Evolutionary conservation across 2,113 vertebrate genomes (phyloP).

Genomic region (Cyanoramphus novaezelandiae): DNA sequence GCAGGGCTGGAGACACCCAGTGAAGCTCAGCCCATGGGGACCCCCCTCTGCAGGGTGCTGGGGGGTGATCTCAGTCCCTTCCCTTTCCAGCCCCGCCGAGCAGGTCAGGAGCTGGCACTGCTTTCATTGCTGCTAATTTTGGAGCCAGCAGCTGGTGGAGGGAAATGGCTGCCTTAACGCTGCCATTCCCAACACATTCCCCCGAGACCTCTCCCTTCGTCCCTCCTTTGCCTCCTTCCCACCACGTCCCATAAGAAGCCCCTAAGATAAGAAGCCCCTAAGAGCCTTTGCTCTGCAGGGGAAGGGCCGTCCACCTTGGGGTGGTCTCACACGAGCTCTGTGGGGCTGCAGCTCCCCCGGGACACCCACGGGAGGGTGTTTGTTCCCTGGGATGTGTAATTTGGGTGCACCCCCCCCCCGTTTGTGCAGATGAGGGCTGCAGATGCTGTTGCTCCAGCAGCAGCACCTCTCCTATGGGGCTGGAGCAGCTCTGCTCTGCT

Average conservation of each 20-base stretch:
- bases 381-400: rapidly evolving
- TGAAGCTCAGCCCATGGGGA: not conserved
- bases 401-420: not conserved
- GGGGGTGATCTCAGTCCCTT: rapidly evolving
- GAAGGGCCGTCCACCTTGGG: not conserved
- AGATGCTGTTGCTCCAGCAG: not conserved
- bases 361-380: not conserved
- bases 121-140: not conserved
- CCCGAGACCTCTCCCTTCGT: not conserved
- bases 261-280: not conserved
- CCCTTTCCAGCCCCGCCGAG: not conserved
- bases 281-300: not conserved
- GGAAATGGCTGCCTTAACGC: not conserved
- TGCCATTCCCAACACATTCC: not conserved
- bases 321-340: not conserved
- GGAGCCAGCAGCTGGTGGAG: not conserved
- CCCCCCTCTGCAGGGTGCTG: not conserved
- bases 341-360: not conserved
- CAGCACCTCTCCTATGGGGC: too few species aligned
- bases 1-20: rapidly evolving
- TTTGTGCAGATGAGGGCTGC: not conserved
- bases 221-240: not conserved
- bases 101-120: rapidly evolving
- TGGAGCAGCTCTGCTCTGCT: not conserved
- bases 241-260: not conserved